phyloP scores from a whole-genome alignment of 2,113 vertebrate genomes.

The Nycticebus coucang region DNA sequence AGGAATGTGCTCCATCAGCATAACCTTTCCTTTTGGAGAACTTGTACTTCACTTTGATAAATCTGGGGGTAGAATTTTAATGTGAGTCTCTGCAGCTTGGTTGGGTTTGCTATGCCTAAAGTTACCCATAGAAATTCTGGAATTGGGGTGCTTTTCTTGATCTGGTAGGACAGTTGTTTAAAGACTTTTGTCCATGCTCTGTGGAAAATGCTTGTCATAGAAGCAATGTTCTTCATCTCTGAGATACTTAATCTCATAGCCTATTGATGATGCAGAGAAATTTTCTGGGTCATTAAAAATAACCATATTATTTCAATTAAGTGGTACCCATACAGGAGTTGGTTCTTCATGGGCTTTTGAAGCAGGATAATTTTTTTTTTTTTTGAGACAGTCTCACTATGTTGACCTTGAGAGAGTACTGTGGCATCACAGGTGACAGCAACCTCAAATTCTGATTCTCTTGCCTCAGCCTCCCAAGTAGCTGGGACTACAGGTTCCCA shows the following conservation, averaged over 20 bases:
- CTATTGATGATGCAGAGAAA: conserved; percentile 20
- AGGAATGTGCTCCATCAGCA: neutral
- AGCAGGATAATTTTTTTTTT: neutral
- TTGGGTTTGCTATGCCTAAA: neutral
- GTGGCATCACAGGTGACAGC: no score
- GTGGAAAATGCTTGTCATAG: neutral
- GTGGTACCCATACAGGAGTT: neutral
- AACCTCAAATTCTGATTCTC: no score
- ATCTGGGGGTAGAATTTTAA: conserved; percentile 23
- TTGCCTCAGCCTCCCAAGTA: no score
- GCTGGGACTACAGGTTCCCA: no score
- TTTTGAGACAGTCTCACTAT: no score
- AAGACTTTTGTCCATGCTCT: conserved; percentile 3
- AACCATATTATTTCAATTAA: neutral
- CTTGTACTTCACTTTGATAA: neutral
- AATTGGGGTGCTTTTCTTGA: neutral
- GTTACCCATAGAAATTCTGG: conserved; percentile 5
- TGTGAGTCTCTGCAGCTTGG: neutral
- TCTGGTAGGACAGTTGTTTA: conserved; percentile 15
- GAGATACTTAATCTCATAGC: neutral
- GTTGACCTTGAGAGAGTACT: no score
- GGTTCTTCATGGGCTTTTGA: neutral
- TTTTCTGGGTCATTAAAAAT: conserved; percentile 30
- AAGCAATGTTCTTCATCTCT: conserved; percentile 26
- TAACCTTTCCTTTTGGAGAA: conserved; percentile 42